These are phyloP conservation scores for Conops quadrifasciatus DNA, from an alignment of 2,888 invertebrate species.

Conservation along the genomic window DNA sequence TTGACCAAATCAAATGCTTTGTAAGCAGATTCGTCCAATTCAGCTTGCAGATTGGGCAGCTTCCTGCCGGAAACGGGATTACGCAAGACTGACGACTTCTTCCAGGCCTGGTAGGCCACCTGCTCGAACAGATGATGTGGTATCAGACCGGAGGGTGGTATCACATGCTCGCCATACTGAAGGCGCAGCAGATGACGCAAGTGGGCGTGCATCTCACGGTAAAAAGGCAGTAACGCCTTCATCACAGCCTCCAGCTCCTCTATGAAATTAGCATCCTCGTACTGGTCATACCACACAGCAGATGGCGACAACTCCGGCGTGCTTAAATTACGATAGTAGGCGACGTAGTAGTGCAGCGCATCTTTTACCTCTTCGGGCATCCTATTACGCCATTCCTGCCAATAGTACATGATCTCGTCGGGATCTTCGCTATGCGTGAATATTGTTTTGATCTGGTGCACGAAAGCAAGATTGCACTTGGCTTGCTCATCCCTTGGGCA, in stretches of 20 bases:
- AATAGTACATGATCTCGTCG: slow-evolving; percentile 49
- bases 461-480: slow-evolving; percentile 48
- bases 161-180: slow-evolving; percentile 73
- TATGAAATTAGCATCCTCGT: slow-evolving; percentile 48
- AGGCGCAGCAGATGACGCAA: slow-evolving; percentile 74
- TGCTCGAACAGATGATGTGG: slow-evolving; percentile 79
- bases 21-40: slow-evolving; percentile 47
- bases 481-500: slow-evolving; percentile 35
- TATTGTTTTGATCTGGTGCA: slow-evolving; percentile 51
- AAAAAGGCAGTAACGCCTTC: slow-evolving; percentile 77
- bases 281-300: slow-evolving; percentile 50
- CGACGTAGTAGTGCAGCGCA: slow-evolving; percentile 46
- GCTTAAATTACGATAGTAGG: slow-evolving; percentile 47
- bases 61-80: slow-evolving; percentile 50
- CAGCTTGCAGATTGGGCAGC: slow-evolving; percentile 72
- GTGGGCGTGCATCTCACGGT: slow-evolving; percentile 81
- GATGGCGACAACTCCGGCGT: slow-evolving; percentile 44
- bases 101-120: slow-evolving; percentile 84
- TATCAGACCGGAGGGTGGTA: slow-evolving; percentile 73
- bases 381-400: slow-evolving; percentile 51
- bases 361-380: slow-evolving; percentile 46
- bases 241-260: slow-evolving; percentile 47
- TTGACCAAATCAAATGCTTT: slow-evolving; percentile 50
- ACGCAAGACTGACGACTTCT: slow-evolving; percentile 47
- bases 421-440: slow-evolving; percentile 49